Conservation (phyloP, 2,888 invertebrate genomes). For the Tetranychus piercei region DNA sequence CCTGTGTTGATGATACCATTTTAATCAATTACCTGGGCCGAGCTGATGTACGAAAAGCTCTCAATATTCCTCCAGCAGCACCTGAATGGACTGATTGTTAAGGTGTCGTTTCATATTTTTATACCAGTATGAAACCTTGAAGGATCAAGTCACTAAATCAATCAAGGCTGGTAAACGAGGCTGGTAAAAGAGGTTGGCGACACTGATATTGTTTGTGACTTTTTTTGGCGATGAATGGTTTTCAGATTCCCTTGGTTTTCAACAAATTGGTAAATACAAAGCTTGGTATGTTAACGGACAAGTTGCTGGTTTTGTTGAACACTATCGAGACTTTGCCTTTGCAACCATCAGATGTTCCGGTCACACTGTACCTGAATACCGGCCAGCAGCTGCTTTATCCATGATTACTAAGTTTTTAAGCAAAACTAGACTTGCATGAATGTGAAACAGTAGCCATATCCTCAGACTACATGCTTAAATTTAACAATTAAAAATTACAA, state of each 20-base stretch:
- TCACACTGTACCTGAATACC: conserved; percentile 35
- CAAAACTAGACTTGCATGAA: no score
- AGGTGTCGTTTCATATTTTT: conserved; percentile 2
- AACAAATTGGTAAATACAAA: conserved; percentile 17
- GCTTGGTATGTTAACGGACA: conserved; percentile 31
- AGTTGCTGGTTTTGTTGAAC: conserved; percentile 32
- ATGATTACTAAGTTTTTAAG: no score
- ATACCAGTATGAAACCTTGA: conserved; percentile 24
- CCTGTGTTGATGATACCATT: conserved; percentile 24
- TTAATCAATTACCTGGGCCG: conserved; percentile 25
- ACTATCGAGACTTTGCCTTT: conserved; percentile 26
- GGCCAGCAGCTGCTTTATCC: conserved; percentile 30
- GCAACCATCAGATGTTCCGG: conserved; percentile 31
- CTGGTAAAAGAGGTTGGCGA: conserved; percentile 38
- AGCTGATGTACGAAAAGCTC: conserved; percentile 24
- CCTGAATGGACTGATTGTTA: conserved; percentile 25
- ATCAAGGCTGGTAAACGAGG: conserved; percentile 23
- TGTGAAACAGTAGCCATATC: no score
- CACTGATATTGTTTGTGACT: conserved; percentile 37
- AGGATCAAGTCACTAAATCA: conserved; percentile 18
- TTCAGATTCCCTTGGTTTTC: conserved; percentile 30
- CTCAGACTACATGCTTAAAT: no score
- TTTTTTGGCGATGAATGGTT: conserved; percentile 38
- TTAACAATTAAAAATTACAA: no score
- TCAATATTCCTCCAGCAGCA: conserved; percentile 23